Evolutionary conservation across 2,797 vertebrate genomes (phyloP), one percentile per base, ranked within the genome.

Genomic region (Ctenopoma multispine): DNA sequence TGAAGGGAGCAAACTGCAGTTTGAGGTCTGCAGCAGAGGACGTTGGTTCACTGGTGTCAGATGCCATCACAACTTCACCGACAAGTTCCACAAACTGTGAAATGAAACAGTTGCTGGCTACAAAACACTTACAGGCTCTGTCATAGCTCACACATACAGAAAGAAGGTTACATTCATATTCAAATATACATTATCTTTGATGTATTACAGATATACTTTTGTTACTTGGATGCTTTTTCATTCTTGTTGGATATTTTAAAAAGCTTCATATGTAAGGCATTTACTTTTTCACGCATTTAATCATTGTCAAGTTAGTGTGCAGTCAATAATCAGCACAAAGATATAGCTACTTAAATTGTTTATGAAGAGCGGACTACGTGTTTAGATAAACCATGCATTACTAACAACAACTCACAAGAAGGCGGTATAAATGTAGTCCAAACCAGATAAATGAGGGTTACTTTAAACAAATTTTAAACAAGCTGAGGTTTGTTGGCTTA

Each of bases 1-100:
- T 95, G 90, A 99, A 98, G 5, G 97, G 97, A 21, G 95, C 96
- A 38, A 99, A 99, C 94, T 98, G 97, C 84, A 99, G 90, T 81
- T 94, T 96, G 49, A 86, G 82, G 41, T 86, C 85, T 34, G 85
- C 56, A 7, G 77, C 5, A 2, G 78, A 84, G 7, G 53, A 46
- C 18, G 82, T 89, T 1, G 75, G 87, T 10, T 83, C 85, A 59
- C 55, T 61, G 53, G 67, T 67, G 54, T 84, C 91, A 31, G 92
- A 75, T 4, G 94, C 93, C 97, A 96, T 96, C 57, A 18, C 48
- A 70, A 70, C 12, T 64, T 72, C 74, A 65, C 79, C 27, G 20
- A 82, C n/a, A 77, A 75, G 44, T 48, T 75, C 21, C 36, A 70
- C 17, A 74, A 78, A 21, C 74, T 85, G 72, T 63, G 41, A 81